Evolutionary conservation across 2,888 invertebrate species (phyloP), one percentile per base, ranked within the genome.

Genomic region (Diaphora mendica): DNA sequence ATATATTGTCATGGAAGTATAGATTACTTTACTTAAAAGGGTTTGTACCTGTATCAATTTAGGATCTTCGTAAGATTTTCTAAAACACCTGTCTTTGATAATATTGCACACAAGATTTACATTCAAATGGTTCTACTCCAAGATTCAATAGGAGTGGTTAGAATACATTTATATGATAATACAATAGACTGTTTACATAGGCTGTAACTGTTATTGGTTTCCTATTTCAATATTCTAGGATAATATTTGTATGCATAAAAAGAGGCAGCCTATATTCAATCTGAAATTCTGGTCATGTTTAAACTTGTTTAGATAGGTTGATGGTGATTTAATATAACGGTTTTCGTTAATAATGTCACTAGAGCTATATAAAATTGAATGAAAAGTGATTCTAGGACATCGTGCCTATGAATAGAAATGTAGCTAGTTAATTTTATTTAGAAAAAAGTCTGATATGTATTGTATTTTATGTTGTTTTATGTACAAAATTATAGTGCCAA

Each of bases 121-220:
- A 72, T 70, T 66, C 15, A 74, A 75, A 75, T 71, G 69, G 39
- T 67, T 39, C 51, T 15, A 68, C 42, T 65, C 68, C 55, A 55
- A n/a, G 30, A 62, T 79, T 77, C 72, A 65, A 70, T 44, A 64
- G 59, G 23, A 42, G 48, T 5, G 33, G n/a, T 65, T 69, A 55
- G 68, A 51, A 26, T 9, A 30, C 68, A 55, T 75, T 69, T 64
- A 70, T 48, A 79, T 77, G 75, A 76, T 72, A 64, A 64, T 74
- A 79, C 35, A 77, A 65, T 64, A 68, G 69, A 23, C 42, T 75
- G 68, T 79, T 77, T 77, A 73, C 70, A 75, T 74, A 77, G 75
- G 73, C 59, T 48, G 64, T 67, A 30, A 23, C 70, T 65, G 74
- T 78, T 74, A 77, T 64, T 59, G 67, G 73, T 64, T 73, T 74